These are phyloP conservation scores for Drosophila algonquin DNA, from an alignment of 2,888 invertebrate species.

Conservation along the genomic window DNA sequence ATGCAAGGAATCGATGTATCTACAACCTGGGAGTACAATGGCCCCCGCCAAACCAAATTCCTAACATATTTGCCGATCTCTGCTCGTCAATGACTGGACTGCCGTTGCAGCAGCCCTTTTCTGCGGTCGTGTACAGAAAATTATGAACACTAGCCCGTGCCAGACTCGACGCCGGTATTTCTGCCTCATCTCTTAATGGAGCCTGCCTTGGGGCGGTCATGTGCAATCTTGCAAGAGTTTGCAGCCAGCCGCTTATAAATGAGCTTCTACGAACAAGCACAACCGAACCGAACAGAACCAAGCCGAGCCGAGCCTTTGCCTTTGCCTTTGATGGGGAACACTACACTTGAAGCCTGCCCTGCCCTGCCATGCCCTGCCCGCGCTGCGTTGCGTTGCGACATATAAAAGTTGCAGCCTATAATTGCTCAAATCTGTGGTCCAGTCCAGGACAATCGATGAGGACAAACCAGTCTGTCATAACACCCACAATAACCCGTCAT, in stretches of 20 bases:
- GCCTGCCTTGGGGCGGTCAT: conserved; percentile 79
- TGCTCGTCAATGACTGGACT: conserved; percentile 52
- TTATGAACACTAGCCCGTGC: conserved; percentile 76
- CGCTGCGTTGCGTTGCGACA: conserved; percentile 45
- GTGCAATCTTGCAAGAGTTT: conserved; percentile 79
- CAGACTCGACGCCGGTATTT: conserved; percentile 72
- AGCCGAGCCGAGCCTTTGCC: conserved; percentile 22
- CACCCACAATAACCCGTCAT: conserved; percentile 68
- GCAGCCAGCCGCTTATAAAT: conserved; percentile 76
- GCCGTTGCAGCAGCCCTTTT: conserved; percentile 48
- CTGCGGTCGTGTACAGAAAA: conserved; percentile 53
- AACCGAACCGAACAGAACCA: not conserved
- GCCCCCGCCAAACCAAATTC: conserved; percentile 24
- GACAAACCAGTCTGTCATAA: conserved; percentile 51
- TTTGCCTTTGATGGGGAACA: conserved; percentile 43
- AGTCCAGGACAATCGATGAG: conserved; percentile 47
- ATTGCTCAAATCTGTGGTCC: conserved; percentile 59
- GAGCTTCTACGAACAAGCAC: conserved; percentile 36
- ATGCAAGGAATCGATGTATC: too few species aligned
- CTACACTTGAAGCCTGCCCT: conserved; percentile 16
- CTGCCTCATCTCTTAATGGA: conserved; percentile 67
- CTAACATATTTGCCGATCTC: conserved; percentile 52
- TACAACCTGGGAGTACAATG: not conserved
- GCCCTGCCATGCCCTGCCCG: not conserved
- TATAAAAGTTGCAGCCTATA: conserved; percentile 65